Percentiles rank a stretch among this genome's conserved stretches.
Conservation (phyloP, 2,113 vertebrate species). For the Ovis aries region ARS-UI_Ramb_v3.0 NC_056054.1:276957501-276958000, state of each 20-base stretch:
- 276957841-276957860: not conserved
- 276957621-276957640: not conserved
- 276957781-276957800: not conserved
- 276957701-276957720: not conserved
- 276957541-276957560: not conserved
- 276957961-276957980: not conserved
- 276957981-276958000: not conserved
- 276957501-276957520: conserved; percentile 66
- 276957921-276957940: not conserved
- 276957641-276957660: not conserved
- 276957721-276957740: not conserved
- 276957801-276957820: not conserved
- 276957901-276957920: not conserved
- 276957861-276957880: accelerated
- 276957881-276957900: accelerated
- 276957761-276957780: not conserved
- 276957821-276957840: not conserved
- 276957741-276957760: not conserved
- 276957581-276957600: not conserved
- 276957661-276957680: not conserved
- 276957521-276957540: conserved; percentile 53
- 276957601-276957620: conserved; percentile 25
- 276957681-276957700: not conserved
- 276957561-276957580: conserved; percentile 18
- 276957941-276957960: not conserved